These are phyloP conservation scores for Zaprionus obscuricornis DNA, from an alignment of 2,888 invertebrate species.

Conservation along the genomic window DNA sequence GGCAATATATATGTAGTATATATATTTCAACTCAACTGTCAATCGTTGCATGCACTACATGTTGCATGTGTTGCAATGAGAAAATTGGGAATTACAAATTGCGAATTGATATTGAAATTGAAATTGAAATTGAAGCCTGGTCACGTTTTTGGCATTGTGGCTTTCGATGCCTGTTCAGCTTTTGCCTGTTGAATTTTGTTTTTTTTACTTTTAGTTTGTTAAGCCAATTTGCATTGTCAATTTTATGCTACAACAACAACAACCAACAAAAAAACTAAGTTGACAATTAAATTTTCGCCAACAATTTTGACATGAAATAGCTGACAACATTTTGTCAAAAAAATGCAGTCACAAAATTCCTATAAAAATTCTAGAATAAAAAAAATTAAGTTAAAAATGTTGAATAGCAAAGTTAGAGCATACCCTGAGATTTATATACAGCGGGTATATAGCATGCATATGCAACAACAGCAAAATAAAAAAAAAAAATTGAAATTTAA, in stretches of 20 bases:
- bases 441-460: no score
- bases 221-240: slow-evolving; percentile 35
- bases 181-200: no score
- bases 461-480: no score
- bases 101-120: no score
- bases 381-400: no score
- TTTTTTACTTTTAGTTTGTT: slow-evolving; percentile 30
- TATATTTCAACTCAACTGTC: background rate
- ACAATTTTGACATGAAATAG: slow-evolving; percentile 35
- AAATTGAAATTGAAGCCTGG: slow-evolving; percentile 37
- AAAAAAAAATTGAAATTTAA: no score
- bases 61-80: no score
- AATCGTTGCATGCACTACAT: background rate
- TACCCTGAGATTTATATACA: no score
- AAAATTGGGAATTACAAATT: slow-evolving; percentile 21
- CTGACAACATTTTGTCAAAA: background rate
- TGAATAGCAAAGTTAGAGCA: no score
- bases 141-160: slow-evolving; percentile 68
- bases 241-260: slow-evolving; percentile 5
- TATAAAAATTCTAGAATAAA: slow-evolving; percentile 15
- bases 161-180: slow-evolving; percentile 34
- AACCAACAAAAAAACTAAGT: no score
- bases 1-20: background rate
- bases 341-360: slow-evolving; percentile 9
- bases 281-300: slow-evolving; percentile 35